Percentiles rank a stretch among this genome's conserved stretches.
Evolutionary conservation across 2,888 invertebrate species (phyloP).

Genomic region (Onthophagus sagittarius): DNA sequence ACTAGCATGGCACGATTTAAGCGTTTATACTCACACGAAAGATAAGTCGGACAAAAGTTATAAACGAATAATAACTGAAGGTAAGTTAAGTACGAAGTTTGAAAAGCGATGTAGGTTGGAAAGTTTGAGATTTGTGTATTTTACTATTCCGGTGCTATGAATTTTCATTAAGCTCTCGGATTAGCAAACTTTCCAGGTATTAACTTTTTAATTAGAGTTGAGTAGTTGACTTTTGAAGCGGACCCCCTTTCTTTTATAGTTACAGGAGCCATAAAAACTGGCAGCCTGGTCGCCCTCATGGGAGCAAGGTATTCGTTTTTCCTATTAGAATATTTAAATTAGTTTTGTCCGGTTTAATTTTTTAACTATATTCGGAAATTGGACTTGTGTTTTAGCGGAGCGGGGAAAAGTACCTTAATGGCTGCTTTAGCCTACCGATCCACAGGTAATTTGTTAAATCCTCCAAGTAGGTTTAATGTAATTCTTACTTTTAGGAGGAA

Average conservation of each 20-base stretch:
- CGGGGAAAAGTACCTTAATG: conserved; percentile 88
- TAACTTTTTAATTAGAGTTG: conserved; percentile 5
- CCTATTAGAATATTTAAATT: conserved; percentile 12
- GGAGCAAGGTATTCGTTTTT: conserved; percentile 65
- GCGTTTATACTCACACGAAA: conserved; percentile 59
- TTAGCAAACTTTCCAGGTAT: conserved; percentile 5
- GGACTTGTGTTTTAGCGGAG: conserved; percentile 60
- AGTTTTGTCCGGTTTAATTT: background rate
- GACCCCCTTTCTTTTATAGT: conserved; percentile 51
- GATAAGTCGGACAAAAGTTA: conserved; percentile 48
- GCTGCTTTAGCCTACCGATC: conserved; percentile 74
- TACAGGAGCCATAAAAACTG: conserved; percentile 76
- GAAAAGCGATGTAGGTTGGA: conserved; percentile 3
- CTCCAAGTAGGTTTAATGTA: background rate
- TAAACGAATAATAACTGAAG: conserved; percentile 74
- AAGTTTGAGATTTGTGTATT: background rate
- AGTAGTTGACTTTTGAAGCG: conserved; percentile 1
- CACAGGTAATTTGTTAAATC: conserved; percentile 55
- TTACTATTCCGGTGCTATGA: background rate
- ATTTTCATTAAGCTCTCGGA: conserved; percentile 11
- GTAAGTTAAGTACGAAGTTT: conserved; percentile 43
- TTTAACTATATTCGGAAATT: background rate
- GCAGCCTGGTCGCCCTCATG: conserved; percentile 78
- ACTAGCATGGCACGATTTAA: conserved; percentile 75
- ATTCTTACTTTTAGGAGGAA: conserved; percentile 54